Base-by-base conservation (phyloP, 23 tunicate species). In the Trididemnum miniatum region DNA sequence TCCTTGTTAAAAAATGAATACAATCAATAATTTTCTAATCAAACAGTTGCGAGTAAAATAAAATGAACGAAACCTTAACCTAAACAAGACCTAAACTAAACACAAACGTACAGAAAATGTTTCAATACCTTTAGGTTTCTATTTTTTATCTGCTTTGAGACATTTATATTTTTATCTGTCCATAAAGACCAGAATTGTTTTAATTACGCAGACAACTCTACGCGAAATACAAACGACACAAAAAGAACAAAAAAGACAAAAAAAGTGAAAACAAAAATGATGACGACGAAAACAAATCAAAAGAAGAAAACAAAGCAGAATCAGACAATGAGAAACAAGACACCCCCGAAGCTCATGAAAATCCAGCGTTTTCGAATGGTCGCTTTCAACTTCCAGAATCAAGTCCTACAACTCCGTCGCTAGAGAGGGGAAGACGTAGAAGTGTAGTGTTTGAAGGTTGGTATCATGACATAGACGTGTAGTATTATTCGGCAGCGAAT, bases 391-490 rank as follows among this genome's bases (percentile, higher is more conserved):
- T 77, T 52, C 82, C 82, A 33, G 67, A 31, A 77, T 52, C 66
- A 20, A n/a, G 24, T 27, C 51, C 44, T 30, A 37, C 28, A 22
- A 82, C 86, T 15, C 65, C 78, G 20, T 1, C 66, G 1, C 76
- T 81, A 0, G 78, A 71, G 25, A 79, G 78, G 49, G 71, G 86
- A 50, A 71, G 86, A 35, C 78, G 86, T 1, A 82, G 69, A 51
- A 82, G 86, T 49, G 86, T 82, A 18, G 71, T 82, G 29, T 82
- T 82, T 69, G 86, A 82, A 82, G 86, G 86, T 82, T 27, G 30
- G 65, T n/a, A n/a, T n/a, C n/a, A n/a, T n/a, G n/a, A n/a, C n/a
- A n/a, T n/a, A n/a, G n/a, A n/a, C n/a, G n/a, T n/a, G n/a, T n/a
- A n/a, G n/a, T n/a, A n/a, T n/a, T n/a, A n/a, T n/a, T n/a, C n/a